Evolutionary conservation across 2,888 invertebrate genomes (phyloP), one percentile per base, ranked within the genome.

Genomic region (Melipona beecheii): DNA sequence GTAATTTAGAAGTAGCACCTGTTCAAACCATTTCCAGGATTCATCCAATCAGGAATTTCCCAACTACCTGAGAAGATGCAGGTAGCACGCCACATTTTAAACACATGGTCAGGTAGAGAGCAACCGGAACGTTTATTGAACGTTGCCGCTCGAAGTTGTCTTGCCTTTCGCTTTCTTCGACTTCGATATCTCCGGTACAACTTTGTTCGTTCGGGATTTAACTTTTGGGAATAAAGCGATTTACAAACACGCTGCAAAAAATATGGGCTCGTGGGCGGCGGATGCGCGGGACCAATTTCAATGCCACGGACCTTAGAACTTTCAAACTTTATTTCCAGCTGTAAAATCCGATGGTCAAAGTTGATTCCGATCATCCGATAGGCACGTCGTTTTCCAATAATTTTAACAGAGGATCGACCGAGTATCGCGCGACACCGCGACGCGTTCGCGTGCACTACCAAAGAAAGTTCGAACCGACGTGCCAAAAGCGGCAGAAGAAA

Each of bases 331-430:
- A 82, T 83, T 70, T 56, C 69, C 17, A 69, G 52, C 43, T 69
- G 72, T 82, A 83, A 82, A 82, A 81, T 82, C 83, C 69, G 65
- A 76, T 64, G 82, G 82, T 75, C 56, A 70, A 64, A 83, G 75
- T 72, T 68, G 58, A 80, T 52, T 71, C 49, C 49, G 82, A 36
- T 71, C 70, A n/a, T 50, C 31, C 54, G 49, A 71, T 74, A 11
- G 60, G 49, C 4, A 56, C 49, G 50, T 31, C 9, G 31, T 31
- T 17, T 58, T 54, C 36, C 54, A 15, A 83, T 80, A 49, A 66
- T 83, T 83, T 75, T 71, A 75, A 75, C 36, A 36, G 36, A 36
- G 60, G 54, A 80, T 80, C 70, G 65, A 36, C 60, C 17, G 24
- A 24, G 9, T 24, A 6, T 0, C 27, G n/a, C 17, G 19, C n/a